These are phyloP conservation scores for Lamellibrachia columna DNA, from an alignment of 2,888 invertebrate species.

Conservation along the genomic window DNA sequence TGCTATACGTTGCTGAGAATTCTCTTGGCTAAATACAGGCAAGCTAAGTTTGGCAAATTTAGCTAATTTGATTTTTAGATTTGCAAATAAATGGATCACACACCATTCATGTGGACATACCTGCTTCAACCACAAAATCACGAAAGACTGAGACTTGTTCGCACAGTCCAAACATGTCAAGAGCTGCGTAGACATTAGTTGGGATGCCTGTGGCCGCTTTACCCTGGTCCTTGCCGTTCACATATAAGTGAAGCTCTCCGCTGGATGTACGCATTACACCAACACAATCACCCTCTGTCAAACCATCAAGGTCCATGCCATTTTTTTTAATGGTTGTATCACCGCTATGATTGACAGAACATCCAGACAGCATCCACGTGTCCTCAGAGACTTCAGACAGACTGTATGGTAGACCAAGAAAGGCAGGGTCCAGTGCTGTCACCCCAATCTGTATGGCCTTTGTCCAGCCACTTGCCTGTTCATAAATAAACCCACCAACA, in stretches of 20 bases:
- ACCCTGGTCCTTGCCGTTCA: slow-evolving; percentile 86
- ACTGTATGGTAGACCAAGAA: slow-evolving; percentile 90
- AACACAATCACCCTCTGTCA: slow-evolving; percentile 54
- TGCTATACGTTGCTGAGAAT: too few relatives aligned
- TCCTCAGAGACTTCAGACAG: slow-evolving; percentile 93
- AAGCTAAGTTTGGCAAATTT: too few relatives aligned
- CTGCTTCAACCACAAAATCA: background rate
- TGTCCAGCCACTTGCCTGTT: slow-evolving; percentile 64
- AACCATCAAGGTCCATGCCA: slow-evolving; percentile 62
- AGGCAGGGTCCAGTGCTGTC: slow-evolving; percentile 89
- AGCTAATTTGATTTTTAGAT: too few relatives aligned
- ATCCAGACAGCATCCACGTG: slow-evolving; percentile 89
- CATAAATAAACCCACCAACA: too few relatives aligned
- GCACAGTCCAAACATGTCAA: slow-evolving; percentile 85
- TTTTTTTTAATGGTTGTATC: slow-evolving; percentile 70
- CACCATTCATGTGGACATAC: slow-evolving; percentile 50
- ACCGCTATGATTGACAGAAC: slow-evolving; percentile 86
- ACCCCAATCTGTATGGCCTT: slow-evolving; percentile 69
- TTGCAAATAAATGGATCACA: too few relatives aligned
- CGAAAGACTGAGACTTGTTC: slow-evolving; percentile 58
- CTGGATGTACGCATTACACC: slow-evolving; percentile 32
- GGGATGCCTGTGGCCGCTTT: slow-evolving; percentile 81
- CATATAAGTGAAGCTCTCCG: slow-evolving; percentile 88
- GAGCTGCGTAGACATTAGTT: slow-evolving; percentile 75
- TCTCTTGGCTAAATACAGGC: too few relatives aligned